phyloP scores from a whole-genome alignment of 2,888 invertebrate genomes.

The Herminia tarsipennalis region DNA sequence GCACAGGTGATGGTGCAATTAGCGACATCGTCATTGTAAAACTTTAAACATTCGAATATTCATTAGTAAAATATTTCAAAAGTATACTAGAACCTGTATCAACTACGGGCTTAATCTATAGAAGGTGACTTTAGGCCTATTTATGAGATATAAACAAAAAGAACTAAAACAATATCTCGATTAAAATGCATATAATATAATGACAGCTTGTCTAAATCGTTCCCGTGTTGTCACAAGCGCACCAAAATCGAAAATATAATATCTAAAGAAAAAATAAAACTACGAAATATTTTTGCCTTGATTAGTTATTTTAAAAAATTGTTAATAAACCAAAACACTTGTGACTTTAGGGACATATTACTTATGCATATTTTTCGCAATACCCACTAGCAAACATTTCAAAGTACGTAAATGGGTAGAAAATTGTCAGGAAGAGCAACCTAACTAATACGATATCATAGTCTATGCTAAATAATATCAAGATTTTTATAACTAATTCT shows the following conservation, averaged over 20 bases:
- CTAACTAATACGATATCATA: constrained; percentile 54
- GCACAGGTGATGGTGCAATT: constrained; percentile 77
- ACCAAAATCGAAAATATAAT: neutral
- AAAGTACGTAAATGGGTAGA: constrained; percentile 28
- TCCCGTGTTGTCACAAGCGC: constrained; percentile 9
- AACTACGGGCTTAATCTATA: constrained; percentile 79
- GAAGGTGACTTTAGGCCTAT: constrained; percentile 78
- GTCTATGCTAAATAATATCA: constrained; percentile 67
- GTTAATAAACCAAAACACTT: constrained; percentile 5
- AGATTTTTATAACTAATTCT: constrained; percentile 68
- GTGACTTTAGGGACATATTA: constrained; percentile 5
- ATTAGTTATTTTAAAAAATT: neutral
- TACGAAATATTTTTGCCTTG: neutral
- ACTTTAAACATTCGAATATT: constrained; percentile 57
- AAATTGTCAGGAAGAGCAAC: constrained; percentile 54
- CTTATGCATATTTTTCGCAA: constrained; percentile 6
- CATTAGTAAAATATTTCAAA: constrained; percentile 67
- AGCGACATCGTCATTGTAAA: constrained; percentile 65
- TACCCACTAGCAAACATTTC: constrained; percentile 31
- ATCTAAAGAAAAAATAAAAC: neutral
- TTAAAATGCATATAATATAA: constrained; percentile 8
- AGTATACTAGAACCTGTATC: constrained; percentile 75
- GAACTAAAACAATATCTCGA: constrained; percentile 18
- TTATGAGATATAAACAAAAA: constrained; percentile 44
- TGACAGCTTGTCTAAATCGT: constrained; percentile 1